Evolutionary conservation across 2,888 invertebrate species (phyloP).

Genomic region (Idaea straminata): DNA sequence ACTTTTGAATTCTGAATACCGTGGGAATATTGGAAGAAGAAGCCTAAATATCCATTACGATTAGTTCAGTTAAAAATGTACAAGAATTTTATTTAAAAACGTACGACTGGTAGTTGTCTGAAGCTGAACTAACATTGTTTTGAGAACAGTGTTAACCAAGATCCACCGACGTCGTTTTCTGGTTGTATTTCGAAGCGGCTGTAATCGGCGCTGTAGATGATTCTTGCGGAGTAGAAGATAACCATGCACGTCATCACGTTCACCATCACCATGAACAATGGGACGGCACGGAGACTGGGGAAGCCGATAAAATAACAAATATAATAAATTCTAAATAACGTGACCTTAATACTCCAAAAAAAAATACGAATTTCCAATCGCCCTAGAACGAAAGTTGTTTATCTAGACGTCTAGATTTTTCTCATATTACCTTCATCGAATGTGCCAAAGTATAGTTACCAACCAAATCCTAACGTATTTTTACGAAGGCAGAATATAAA

Average conservation of each 20-base stretch:
- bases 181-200: conserved; percentile 43
- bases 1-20: too few relatives aligned
- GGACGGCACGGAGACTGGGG: conserved; percentile 51
- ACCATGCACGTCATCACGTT: conserved; percentile 54
- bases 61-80: not conserved
- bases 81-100: not conserved
- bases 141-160: conserved; percentile 53
- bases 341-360: too few relatives aligned
- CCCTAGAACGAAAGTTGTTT: too few relatives aligned
- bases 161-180: conserved; percentile 47
- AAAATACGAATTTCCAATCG: too few relatives aligned
- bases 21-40: too few relatives aligned
- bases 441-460: too few relatives aligned
- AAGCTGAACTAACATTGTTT: conserved; percentile 42
- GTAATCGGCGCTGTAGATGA: conserved; percentile 30
- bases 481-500: too few relatives aligned
- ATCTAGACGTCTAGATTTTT: too few relatives aligned
- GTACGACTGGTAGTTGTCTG: not conserved
- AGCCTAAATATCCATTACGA: too few relatives aligned
- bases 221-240: conserved; percentile 51
- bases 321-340: not conserved
- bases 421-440: too few relatives aligned
- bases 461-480: too few relatives aligned
- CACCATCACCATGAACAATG: conserved; percentile 49
- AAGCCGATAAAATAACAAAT: not conserved